Base-by-base conservation (phyloP, 2,888 invertebrate genomes). In the Tetanocera ferruginea region DNA sequence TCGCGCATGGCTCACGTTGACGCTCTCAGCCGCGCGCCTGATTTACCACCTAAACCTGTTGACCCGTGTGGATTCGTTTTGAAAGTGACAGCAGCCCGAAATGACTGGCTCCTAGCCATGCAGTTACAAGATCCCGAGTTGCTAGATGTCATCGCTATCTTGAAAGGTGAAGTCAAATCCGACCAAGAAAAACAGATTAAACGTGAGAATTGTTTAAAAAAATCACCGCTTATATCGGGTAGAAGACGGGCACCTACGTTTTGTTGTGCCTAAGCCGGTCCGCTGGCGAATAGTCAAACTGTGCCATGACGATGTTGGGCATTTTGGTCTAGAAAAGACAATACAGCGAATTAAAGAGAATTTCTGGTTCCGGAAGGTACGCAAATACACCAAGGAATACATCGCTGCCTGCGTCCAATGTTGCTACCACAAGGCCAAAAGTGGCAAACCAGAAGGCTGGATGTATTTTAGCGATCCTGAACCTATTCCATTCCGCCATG, bases 361-460 rank as follows among this genome's bases (percentile, higher is more conserved):
- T 3, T 78, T 5, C 31, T 34, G 31, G 5, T 34, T 34, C 31
- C 31, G 5, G 31, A 34, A 34, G 5, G 5, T 34, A 5, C 31
- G 31, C n/a, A n/a, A n/a, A n/a, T n/a, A n/a, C n/a, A n/a, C n/a
- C n/a, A n/a, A n/a, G n/a, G n/a, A n/a, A n/a, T 34, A 34, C 23
- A 76, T 80, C 37, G 72, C 72, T 19, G 60, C 76, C 1, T 80
- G 78, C 31, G 55, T 80, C 19, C 62, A 72, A n/a, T 80, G 78
- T 25, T 80, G 78, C n/a, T 78, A 76, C n/a, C 66, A 78, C 11
- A 62, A 64, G 5, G 5, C 67, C 0, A 52, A 51, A n/a, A 28
- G 28, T 14, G 80, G 78, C 1, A 80, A 73, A 55, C 34, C 71
- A 9, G 76, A 80, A 69, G 78, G 76, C 17, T n/a, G n/a, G n/a